Conservation (phyloP, 2,113 vertebrate species). For the Taxidea taxus region DNA sequence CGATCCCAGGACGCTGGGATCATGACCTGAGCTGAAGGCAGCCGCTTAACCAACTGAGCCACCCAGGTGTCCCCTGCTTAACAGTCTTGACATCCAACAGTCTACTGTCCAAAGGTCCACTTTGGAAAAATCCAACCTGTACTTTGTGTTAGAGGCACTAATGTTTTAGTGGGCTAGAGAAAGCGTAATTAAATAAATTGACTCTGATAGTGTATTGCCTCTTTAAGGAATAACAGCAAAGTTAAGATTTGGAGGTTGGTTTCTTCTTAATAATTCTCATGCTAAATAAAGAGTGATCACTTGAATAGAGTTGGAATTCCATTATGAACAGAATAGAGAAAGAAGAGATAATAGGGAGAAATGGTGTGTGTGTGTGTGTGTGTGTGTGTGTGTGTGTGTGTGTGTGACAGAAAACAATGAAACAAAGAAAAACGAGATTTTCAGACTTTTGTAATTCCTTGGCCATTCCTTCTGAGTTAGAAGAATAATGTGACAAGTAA, state of each 20-base stretch:
- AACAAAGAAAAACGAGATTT: not conserved
- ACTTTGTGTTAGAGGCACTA: not conserved
- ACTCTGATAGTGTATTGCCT: not conserved
- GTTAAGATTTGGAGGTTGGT: not conserved
- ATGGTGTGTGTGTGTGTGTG: not conserved
- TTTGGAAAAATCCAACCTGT: not conserved
- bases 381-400: not conserved
- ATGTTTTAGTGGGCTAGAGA: not conserved
- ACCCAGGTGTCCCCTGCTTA: too few relatives aligned
- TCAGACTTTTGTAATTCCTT: not conserved
- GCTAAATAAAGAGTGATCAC: not conserved
- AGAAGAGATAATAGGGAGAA: not conserved
- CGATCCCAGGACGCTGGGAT: too few relatives aligned
- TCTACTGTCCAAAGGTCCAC: not conserved
- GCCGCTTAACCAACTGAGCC: too few relatives aligned
- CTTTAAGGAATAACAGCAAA: not conserved
- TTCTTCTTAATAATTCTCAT: conserved; percentile 1
- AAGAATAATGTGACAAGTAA: not conserved
- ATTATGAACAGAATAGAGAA: not conserved
- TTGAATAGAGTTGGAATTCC: conserved; percentile 10
- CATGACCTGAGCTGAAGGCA: too few relatives aligned
- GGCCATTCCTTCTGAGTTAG: not conserved
- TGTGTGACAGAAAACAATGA: not conserved
- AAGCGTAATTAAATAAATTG: not conserved
- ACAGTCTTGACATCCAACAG: not conserved